Base-by-base conservation (phyloP, 1,140 invertebrate genomes). In the Latrodectus geometricus region DNA sequence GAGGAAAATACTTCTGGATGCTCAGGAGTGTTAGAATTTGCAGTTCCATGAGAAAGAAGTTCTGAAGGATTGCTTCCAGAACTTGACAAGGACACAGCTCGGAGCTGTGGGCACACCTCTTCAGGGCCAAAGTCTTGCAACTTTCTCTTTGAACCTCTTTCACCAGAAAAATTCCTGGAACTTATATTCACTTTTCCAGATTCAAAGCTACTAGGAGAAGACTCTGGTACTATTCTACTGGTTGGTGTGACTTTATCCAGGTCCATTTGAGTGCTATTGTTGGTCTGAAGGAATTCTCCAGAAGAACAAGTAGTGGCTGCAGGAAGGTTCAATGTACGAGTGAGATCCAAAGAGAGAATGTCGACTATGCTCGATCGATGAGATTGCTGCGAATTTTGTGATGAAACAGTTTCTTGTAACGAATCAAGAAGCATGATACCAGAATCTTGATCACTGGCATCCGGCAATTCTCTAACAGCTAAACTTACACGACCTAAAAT, bases 401-500 rank as follows among this genome's bases (percentile, higher is more conserved):
- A 87, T 15, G 84, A 74, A 75, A 88, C 89, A 15, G 86, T 83
- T 65, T 88, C 88, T 56, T 89, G 89, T 21, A 89, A 14, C 12
- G 88, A 88, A 49, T 82, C 88, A 76, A 87, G 85, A 54, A 81
- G 84, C 83, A 86, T 85, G 1, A 79, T 54, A n/a, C 75, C 87
- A 9, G 72, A 75, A 8, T 88, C 82, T 50, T 85, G 82, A 86
- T 85, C 81, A 21, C 70, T 54, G 9, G 66, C 74, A 76, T 88
- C 87, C 17, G 87, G 81, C 15, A 88, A 73, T 70, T 89, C 86
- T 69, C 81, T 74, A 72, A 89, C 85, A 65, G 86, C 88, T 23
- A 89, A 88, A 61, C 88, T 89, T 17, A 89, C 81, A 72, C 88
- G 81, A 52, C 87, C 87, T 88, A 35, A 65, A 54, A 21, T n/a